Percentiles rank a stretch among this genome's conserved stretches.
These are phyloP conservation scores for Sebastes diploproa DNA, from an alignment of 2,797 vertebrate genomes.

Conservation along the genomic window DNA sequence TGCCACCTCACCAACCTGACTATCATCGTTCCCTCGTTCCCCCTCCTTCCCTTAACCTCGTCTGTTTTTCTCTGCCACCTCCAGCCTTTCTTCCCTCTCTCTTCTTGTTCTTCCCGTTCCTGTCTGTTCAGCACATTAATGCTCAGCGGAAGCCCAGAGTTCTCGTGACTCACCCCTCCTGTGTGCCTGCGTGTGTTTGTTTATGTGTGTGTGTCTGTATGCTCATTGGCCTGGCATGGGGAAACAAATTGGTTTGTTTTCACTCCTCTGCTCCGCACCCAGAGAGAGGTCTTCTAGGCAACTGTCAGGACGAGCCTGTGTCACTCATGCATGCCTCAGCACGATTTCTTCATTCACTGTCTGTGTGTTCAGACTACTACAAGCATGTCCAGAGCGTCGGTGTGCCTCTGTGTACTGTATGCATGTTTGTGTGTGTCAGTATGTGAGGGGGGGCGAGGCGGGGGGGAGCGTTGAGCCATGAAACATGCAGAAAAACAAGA, in stretches of 20 bases:
- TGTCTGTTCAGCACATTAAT: slow-evolving; percentile 77
- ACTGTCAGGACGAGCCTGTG: slow-evolving; percentile 71
- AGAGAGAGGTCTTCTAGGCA: slow-evolving; percentile 69
- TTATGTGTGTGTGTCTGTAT: slow-evolving; percentile 31
- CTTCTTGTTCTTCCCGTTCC: slow-evolving; percentile 52
- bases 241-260: slow-evolving; percentile 77
- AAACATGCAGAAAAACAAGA: background rate
- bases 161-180: slow-evolving; percentile 70
- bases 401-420: slow-evolving; percentile 12
- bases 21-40: slow-evolving; percentile 5
- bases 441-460: background rate
- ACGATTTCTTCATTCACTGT: slow-evolving; percentile 24
- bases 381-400: background rate
- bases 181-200: slow-evolving; percentile 44
- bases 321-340: slow-evolving; percentile 66
- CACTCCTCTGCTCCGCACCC: slow-evolving; percentile 62
- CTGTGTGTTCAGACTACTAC: slow-evolving; percentile 8
- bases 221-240: slow-evolving; percentile 60
- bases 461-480: background rate
- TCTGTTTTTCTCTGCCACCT: slow-evolving; percentile 40
- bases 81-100: slow-evolving; percentile 44
- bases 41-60: slow-evolving; percentile 36
- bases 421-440: background rate
- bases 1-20: slow-evolving; percentile 26
- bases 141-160: slow-evolving; percentile 56